A percentile compares a stretch with the other conserved stretches of the same genome.
Conservation (phyloP, 1,140 invertebrate species). For the Tyrophagus putrescentiae region DNA sequence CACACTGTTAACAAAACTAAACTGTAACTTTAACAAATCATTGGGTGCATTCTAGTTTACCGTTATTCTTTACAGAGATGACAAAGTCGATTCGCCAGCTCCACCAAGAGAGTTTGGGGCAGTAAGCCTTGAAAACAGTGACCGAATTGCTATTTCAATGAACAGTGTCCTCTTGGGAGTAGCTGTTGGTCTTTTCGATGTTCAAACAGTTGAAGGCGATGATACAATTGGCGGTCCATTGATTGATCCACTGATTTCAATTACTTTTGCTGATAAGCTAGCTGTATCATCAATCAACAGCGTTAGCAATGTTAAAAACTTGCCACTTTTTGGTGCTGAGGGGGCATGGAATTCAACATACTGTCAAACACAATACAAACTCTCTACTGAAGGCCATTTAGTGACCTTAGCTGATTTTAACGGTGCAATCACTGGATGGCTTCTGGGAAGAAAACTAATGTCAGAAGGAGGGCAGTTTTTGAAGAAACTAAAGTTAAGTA, state of each 20-base stretch:
- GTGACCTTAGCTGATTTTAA: constrained; percentile 15
- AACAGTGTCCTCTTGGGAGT: constrained; percentile 16
- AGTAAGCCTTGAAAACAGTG: constrained; percentile 15
- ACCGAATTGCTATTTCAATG: constrained; percentile 19
- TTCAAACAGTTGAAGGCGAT: background rate
- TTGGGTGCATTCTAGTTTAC: background rate
- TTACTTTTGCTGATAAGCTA: constrained; percentile 9
- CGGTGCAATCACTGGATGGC: constrained; percentile 20
- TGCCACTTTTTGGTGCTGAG: background rate
- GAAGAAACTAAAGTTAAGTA: constrained; percentile 6
- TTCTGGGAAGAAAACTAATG: constrained; percentile 6
- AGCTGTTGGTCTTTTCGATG: constrained; percentile 8
- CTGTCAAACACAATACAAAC: constrained; percentile 19
- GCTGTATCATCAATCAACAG: background rate
- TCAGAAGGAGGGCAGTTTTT: background rate
- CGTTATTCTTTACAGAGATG: background rate
- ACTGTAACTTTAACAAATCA: background rate
- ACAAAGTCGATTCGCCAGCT: background rate
- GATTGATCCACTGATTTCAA: constrained; percentile 17
- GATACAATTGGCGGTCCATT: background rate
- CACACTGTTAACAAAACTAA: constrained; percentile 17
- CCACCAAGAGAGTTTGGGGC: constrained; percentile 17
- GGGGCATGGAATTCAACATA: constrained; percentile 20
- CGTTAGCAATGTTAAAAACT: background rate
- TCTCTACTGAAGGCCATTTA: background rate